Evolutionary conservation across 2,113 vertebrate genomes (phyloP), one percentile per base, ranked within the genome.

Genomic region (Xenus cinereus): DNA sequence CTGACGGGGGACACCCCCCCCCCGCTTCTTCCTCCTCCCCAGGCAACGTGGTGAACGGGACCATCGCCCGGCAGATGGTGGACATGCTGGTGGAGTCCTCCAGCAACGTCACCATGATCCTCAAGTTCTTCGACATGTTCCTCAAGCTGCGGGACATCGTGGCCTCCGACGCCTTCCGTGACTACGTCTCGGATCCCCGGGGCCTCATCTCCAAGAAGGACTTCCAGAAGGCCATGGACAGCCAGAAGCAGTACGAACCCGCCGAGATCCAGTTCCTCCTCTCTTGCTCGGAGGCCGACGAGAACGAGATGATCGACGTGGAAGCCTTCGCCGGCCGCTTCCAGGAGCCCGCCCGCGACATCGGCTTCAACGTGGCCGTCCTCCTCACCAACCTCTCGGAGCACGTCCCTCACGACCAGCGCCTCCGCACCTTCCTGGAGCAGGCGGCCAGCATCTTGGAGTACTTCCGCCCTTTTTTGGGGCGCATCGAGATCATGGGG

Each of bases 91-190:
- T 99, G 90, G 99, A 99, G 81, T 99, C 99, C 11, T 99, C 99
- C 14, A 99, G 99, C 98, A 99, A 99, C 5, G 99, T 99, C 94
- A 99, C 99, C 96, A 99, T 99, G 99, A 99, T 99, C 96, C 99
- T 99, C 62, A 99, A 99, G 97, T 99, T 99, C 98, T 99, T 99
- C 5, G 99, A 99, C 98, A 99, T 99, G 99, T 99, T 99, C 98
- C 98, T 99, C 22, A 99, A 99, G 95, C 98, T 99, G 73, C 99
- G 99, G 83, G 99, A 99, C 98, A 99, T 99, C 13, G 99, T 99
- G 83, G 98, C 98, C 3, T 99, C 99, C 0, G 99, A 99, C 22
- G 99, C 99, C 60, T 99, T 99, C 98, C 98, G 98, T 32, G 98
- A 99, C 92, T 99, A 99, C 6, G 98, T 99, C 88, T 98, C 98